These are phyloP conservation scores for Atlantisia rogersi DNA, from an alignment of 2,113 vertebrate species.

Conservation along the genomic window DNA sequence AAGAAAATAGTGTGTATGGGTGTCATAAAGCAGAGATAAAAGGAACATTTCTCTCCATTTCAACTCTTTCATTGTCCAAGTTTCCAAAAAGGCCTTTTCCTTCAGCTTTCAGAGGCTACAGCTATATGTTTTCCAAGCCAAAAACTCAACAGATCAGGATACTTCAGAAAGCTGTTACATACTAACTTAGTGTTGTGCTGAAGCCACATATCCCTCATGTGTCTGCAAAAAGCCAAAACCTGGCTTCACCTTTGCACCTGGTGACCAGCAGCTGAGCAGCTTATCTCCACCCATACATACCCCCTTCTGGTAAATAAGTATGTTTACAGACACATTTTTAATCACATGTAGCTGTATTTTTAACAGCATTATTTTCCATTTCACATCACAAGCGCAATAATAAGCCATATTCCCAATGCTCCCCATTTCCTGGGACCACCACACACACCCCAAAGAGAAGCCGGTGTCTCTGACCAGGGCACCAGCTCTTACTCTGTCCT, in stretches of 20 bases:
- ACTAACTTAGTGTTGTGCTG: neutral
- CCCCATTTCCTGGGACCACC: neutral
- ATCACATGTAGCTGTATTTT: neutral
- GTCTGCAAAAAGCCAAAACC: neutral
- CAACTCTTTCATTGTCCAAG: accelerated
- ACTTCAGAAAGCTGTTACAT: neutral
- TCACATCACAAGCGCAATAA: neutral
- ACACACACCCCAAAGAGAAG: neutral
- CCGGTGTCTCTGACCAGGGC: neutral
- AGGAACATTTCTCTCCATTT: accelerated
- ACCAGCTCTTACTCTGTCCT: neutral
- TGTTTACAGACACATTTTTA: neutral
- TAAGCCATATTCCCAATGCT: neutral
- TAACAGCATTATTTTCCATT: neutral
- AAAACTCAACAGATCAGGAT: neutral
- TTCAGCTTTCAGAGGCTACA: neutral
- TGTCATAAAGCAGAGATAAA: neutral
- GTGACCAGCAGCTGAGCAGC: neutral
- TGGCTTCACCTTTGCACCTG: neutral
- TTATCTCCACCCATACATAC: neutral
- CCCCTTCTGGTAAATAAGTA: neutral
- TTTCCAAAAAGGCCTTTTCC: neutral
- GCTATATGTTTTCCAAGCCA: neutral
- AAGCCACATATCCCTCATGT: neutral
- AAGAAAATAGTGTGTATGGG: accelerated